phyloP scores from a whole-genome alignment of 2,797 vertebrate genomes.

The Acanthiza pusilla region DNA sequence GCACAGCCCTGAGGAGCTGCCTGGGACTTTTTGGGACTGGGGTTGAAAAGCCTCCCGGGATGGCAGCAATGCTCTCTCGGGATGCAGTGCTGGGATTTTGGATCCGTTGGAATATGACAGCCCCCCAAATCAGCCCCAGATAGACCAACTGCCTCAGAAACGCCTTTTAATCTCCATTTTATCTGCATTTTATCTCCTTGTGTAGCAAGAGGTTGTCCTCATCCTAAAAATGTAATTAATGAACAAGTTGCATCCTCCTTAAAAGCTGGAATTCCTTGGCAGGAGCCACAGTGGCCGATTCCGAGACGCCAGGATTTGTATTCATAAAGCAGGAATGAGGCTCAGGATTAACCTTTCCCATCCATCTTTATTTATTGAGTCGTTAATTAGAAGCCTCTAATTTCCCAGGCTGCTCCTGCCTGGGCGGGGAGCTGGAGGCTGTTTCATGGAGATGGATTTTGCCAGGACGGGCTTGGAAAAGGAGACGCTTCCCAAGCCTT shows the following conservation, averaged over 20 bases:
- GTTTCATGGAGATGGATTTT: constrained; percentile 38
- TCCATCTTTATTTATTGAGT: constrained; percentile 63
- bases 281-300: background rate
- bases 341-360: constrained; percentile 27
- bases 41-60: rapidly evolving
- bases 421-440: background rate
- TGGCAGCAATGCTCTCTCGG: rapidly evolving
- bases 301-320: background rate
- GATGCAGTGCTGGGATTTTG: background rate
- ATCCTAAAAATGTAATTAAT: background rate
- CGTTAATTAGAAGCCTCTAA: constrained; percentile 64
- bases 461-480: background rate
- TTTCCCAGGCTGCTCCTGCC: constrained; percentile 49
- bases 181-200: background rate
- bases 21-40: background rate
- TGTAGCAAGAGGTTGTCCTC: background rate
- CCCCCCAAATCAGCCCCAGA: background rate
- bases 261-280: background rate
- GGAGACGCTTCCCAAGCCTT: background rate
- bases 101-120: rapidly evolving
- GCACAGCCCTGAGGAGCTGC: rapidly evolving
- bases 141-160: background rate
- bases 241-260: background rate
- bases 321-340: constrained; percentile 39
- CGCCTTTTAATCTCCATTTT: background rate